A percentile compares a stretch with the other conserved stretches of the same genome.
phyloP scores from a whole-genome alignment of 2,113 vertebrate genomes.

The Heterocephalus glaber region DNA sequence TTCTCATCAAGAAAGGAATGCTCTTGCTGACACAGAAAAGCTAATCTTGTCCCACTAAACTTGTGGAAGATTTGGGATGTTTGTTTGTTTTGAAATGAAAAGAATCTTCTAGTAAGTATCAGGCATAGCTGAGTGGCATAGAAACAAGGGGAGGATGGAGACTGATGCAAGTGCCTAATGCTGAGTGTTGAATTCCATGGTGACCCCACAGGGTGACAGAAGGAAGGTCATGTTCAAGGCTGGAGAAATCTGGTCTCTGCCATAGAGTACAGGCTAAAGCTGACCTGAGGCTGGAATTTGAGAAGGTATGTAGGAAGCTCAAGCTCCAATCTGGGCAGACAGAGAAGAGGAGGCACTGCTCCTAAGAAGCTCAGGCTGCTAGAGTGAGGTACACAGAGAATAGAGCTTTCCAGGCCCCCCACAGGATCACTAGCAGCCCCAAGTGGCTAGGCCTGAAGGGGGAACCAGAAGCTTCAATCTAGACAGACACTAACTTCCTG shows the following conservation, averaged over 20 bases:
- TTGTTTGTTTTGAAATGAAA: constrained; percentile 64
- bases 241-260: constrained; percentile 75
- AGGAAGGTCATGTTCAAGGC: constrained; percentile 70
- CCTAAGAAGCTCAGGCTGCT: constrained; percentile 22
- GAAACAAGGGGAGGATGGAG: constrained; percentile 42
- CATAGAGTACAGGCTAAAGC: constrained; percentile 12
- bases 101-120: constrained; percentile 48
- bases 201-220: constrained; percentile 70
- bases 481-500: not conserved
- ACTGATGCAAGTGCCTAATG: constrained; percentile 50
- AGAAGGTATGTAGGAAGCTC: constrained; percentile 40
- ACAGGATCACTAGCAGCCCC: constrained; percentile 50
- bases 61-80: constrained; percentile 17
- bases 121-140: constrained; percentile 27
- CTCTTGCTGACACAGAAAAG: constrained; percentile 37
- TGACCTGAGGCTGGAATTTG: constrained; percentile 34
- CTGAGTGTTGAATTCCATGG: constrained; percentile 79
- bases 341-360: constrained; percentile 33
- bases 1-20: constrained; percentile 25
- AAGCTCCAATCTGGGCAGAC: not conserved
- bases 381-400: not conserved
- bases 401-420: not conserved
- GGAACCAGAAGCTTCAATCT: constrained; percentile 44
- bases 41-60: constrained; percentile 35
- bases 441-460: constrained; percentile 59